Evolutionary conservation across 2,888 invertebrate species (phyloP).

Genomic region (Epistrophe grossulariae): DNA sequence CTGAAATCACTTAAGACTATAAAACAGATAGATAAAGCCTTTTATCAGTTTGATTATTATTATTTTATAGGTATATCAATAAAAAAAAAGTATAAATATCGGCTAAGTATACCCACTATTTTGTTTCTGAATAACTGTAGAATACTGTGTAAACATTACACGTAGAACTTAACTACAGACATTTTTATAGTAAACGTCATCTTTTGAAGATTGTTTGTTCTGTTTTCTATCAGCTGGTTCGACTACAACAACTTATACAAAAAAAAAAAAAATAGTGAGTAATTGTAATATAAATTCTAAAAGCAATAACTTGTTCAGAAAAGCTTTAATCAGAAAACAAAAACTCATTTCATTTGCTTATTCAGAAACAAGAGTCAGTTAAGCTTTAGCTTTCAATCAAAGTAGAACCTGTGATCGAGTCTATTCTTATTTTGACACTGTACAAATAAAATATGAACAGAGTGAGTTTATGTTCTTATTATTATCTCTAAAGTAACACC

Average conservation of each 20-base stretch:
- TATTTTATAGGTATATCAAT: background rate
- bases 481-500: background rate
- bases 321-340: constrained; percentile 9
- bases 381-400: constrained; percentile 5
- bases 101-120: background rate
- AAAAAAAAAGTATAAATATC: background rate
- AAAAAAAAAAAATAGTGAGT: background rate
- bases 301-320: constrained; percentile 12
- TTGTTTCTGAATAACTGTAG: background rate
- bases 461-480: background rate
- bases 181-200: no score
- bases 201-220: no score
- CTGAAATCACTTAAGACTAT: background rate
- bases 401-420: constrained; percentile 14
- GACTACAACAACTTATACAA: background rate
- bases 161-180: no score
- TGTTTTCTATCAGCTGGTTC: background rate
- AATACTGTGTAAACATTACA: background rate
- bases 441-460: background rate
- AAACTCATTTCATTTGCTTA: background rate
- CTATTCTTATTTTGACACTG: background rate
- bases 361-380: background rate
- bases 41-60: background rate
- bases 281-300: background rate
- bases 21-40: background rate